phyloP scores from a whole-genome alignment of 2,888 invertebrate species.

The Malacosoma neustria region DNA sequence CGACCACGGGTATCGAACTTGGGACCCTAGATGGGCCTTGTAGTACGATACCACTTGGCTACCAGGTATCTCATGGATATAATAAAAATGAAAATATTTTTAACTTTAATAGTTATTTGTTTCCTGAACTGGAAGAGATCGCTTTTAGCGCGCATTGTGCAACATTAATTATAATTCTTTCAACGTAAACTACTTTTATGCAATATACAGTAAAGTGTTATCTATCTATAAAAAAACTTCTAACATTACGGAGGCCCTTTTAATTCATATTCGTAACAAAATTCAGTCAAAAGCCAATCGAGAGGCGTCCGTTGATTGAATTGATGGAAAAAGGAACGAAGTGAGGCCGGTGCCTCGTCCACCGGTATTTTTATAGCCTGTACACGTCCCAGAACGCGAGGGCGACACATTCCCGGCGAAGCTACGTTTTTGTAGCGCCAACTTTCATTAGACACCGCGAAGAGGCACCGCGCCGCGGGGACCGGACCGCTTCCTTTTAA shows the following conservation, averaged over 20 bases:
- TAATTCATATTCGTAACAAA: slow-evolving; percentile 36
- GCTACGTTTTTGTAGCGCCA: slow-evolving; percentile 66
- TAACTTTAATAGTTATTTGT: too few relatives aligned
- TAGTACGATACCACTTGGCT: too few relatives aligned
- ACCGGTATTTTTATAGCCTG: slow-evolving; percentile 70
- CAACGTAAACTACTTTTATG: too few relatives aligned
- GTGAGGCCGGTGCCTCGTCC: slow-evolving; percentile 36
- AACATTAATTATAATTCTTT: too few relatives aligned
- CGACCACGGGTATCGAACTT: too few relatives aligned
- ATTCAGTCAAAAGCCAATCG: slow-evolving; percentile 46
- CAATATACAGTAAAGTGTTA: too few relatives aligned
- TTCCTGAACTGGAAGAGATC: too few relatives aligned
- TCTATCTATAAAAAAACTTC: too few relatives aligned
- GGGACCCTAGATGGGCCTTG: too few relatives aligned
- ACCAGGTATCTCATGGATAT: background rate
- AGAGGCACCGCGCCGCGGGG: slow-evolving; percentile 55
- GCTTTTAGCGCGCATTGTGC: too few relatives aligned
- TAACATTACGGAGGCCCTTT: too few relatives aligned
- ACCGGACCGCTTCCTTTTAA: slow-evolving; percentile 63
- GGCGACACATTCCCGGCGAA: slow-evolving; percentile 68
- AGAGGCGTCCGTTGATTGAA: slow-evolving; percentile 59
- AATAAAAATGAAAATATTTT: slow-evolving; percentile 15
- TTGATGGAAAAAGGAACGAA: slow-evolving; percentile 66
- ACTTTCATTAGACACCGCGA: slow-evolving; percentile 67
- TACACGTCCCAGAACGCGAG: slow-evolving; percentile 64